Conservation (phyloP, 2,888 invertebrate species). For the Orthonevra nobilis region DNA sequence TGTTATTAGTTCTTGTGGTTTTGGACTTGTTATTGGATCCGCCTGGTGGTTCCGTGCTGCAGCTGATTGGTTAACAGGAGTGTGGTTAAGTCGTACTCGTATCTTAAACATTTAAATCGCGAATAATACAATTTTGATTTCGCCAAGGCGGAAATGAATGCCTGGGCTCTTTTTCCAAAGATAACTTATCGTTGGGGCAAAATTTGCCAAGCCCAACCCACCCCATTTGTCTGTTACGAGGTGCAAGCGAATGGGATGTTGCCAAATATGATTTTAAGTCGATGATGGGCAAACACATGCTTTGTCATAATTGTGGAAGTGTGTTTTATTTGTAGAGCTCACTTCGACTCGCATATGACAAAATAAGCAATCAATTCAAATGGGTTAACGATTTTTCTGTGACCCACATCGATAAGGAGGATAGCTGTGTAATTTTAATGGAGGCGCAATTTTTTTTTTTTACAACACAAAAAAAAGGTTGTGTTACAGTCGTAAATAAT, state of each 20-base stretch:
- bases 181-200: constrained; percentile 9
- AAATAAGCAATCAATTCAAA: constrained; percentile 46
- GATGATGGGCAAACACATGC: not conserved
- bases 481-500: no score
- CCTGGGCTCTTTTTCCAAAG: constrained; percentile 16
- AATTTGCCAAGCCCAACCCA: constrained; percentile 14
- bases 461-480: no score
- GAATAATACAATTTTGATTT: not conserved
- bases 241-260: constrained; percentile 7
- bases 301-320: constrained; percentile 29
- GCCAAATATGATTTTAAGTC: constrained; percentile 17
- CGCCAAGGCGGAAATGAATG: constrained; percentile 4
- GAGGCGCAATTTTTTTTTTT: no score
- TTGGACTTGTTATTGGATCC: constrained; percentile 19
- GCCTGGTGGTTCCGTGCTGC: no score
- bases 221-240: constrained; percentile 14
- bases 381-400: constrained; percentile 45
- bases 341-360: no score
- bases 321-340: constrained; percentile 26
- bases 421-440: constrained; percentile 55
- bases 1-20: constrained; percentile 25
- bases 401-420: constrained; percentile 66
- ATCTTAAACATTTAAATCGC: not conserved
- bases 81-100: not conserved
- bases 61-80: constrained; percentile 18